These are phyloP conservation scores for Hybos culiciformis DNA, from an alignment of 2,888 invertebrate species.

Conservation along the genomic window DNA sequence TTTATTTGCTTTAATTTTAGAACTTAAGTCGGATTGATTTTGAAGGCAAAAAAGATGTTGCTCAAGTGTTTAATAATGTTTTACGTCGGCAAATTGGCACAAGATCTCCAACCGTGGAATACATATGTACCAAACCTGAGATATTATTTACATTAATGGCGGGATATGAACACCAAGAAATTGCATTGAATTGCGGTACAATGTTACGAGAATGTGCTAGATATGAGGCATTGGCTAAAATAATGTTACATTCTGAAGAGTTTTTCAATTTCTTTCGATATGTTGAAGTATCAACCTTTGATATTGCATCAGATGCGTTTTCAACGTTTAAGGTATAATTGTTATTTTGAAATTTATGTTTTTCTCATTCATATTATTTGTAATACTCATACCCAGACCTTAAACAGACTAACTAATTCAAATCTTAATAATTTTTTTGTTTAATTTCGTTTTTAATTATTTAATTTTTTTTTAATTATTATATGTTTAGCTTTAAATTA, in stretches of 20 bases:
- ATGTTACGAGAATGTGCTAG: conserved; percentile 98
- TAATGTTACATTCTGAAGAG: conserved; percentile 93
- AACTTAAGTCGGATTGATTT: conserved; percentile 64
- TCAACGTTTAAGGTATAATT: conserved; percentile 93
- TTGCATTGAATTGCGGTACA: conserved; percentile 96
- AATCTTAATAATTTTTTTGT: too few relatives aligned
- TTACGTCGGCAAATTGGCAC: conserved; percentile 97
- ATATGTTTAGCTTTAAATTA: too few relatives aligned
- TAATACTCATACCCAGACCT: too few relatives aligned
- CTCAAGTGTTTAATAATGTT: conserved; percentile 98
- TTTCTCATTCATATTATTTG: too few relatives aligned
- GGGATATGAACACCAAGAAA: conserved; percentile 97
- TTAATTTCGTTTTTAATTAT: conserved; percentile 1
- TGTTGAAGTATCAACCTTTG: conserved; percentile 99
- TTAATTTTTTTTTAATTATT: too few relatives aligned
- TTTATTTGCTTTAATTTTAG: conserved; percentile 22
- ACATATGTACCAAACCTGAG: conserved; percentile 95
- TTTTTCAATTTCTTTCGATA: conserved; percentile 99
- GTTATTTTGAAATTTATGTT: background rate
- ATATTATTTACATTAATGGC: conserved; percentile 93
- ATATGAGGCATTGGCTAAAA: conserved; percentile 96
- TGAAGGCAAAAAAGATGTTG: conserved; percentile 98
- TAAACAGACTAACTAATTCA: too few relatives aligned
- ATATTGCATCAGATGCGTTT: conserved; percentile 99
- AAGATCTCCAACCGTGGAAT: conserved; percentile 94